Conservation (phyloP, 2,888 invertebrate species). For the Podotricha telesiphe region DNA sequence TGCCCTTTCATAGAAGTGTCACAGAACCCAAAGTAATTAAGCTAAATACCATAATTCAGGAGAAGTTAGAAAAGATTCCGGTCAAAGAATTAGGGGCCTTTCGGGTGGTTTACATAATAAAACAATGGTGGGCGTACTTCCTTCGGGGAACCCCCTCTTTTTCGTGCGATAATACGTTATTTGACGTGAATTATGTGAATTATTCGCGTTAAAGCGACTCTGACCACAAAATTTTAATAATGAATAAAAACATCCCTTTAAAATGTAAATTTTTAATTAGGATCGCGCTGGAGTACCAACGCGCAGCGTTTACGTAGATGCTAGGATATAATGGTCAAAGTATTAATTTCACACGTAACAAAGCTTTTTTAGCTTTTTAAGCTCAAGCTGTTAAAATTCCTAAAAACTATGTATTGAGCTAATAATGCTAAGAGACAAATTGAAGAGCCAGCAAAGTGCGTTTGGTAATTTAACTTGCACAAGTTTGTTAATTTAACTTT, state of each 20-base stretch:
- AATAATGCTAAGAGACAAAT: constrained; percentile 5
- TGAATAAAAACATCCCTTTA: constrained; percentile 78
- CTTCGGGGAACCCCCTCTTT: constrained; percentile 37
- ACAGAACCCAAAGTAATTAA: constrained; percentile 61
- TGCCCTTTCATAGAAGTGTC: constrained; percentile 43
- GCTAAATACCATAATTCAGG: constrained; percentile 70
- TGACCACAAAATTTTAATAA: constrained; percentile 79
- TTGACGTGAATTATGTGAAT: constrained; percentile 63
- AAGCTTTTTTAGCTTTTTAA: constrained; percentile 14
- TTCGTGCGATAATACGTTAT: constrained; percentile 58
- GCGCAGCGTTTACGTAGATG: constrained; percentile 38
- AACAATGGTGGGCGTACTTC: constrained; percentile 50
- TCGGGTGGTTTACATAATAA: constrained; percentile 63
- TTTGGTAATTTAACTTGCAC: too few species aligned
- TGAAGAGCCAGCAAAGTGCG: constrained; percentile 15
- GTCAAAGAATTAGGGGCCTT: constrained; percentile 65
- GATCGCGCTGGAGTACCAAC: constrained; percentile 49
- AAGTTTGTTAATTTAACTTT: constrained; percentile 22
- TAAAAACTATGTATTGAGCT: constrained; percentile 4
- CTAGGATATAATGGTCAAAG: constrained; percentile 34
- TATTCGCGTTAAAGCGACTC: constrained; percentile 67
- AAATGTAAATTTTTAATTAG: constrained; percentile 82
- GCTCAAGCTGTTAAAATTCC: not conserved
- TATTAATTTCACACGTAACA: constrained; percentile 15
- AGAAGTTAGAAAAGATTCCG: constrained; percentile 71